Percentiles rank a stretch among this genome's conserved stretches.
These are phyloP conservation scores for Apistogramma diplotaenia DNA, from an alignment of 2,113 vertebrate genomes.

Conservation along the genomic window DNA sequence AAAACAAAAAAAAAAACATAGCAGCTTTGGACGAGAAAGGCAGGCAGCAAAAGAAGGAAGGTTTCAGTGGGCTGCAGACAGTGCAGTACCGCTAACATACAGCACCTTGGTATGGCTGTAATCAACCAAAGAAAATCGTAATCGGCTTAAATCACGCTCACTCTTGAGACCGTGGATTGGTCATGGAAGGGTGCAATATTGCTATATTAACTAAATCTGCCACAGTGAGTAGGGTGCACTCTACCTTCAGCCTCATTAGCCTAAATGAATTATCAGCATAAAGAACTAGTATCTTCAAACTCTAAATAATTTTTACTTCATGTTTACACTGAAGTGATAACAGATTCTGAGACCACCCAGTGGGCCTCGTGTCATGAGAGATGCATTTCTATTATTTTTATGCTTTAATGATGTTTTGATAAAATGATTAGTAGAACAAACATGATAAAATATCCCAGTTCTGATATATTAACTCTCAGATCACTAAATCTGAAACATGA, in stretches of 20 bases:
- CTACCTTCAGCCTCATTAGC: neutral
- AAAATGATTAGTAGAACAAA: neutral
- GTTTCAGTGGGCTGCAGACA: neutral
- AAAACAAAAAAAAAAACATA: neutral
- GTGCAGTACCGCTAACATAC: neutral
- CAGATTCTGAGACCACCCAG: neutral
- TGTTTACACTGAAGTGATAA: too few relatives aligned
- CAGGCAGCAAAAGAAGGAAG: neutral
- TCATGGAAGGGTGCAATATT: neutral
- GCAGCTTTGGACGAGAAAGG: neutral
- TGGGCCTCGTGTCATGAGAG: neutral
- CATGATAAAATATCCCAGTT: neutral
- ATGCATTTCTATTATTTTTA: neutral
- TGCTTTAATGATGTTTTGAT: neutral
- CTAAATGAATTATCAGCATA: neutral
- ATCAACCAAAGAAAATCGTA: neutral
- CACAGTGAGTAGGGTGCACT: neutral
- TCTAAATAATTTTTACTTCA: neutral
- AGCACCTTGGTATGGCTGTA: neutral
- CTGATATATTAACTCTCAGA: neutral
- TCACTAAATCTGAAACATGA: neutral
- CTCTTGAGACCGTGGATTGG: neutral
- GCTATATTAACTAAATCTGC: neutral
- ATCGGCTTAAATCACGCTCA: neutral
- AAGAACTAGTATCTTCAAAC: neutral